Percentiles rank a stretch among this genome's conserved stretches.
These are phyloP conservation scores for Parascotia fuliginaria DNA, from an alignment of 2,888 invertebrate genomes.

Conservation along the genomic window DNA sequence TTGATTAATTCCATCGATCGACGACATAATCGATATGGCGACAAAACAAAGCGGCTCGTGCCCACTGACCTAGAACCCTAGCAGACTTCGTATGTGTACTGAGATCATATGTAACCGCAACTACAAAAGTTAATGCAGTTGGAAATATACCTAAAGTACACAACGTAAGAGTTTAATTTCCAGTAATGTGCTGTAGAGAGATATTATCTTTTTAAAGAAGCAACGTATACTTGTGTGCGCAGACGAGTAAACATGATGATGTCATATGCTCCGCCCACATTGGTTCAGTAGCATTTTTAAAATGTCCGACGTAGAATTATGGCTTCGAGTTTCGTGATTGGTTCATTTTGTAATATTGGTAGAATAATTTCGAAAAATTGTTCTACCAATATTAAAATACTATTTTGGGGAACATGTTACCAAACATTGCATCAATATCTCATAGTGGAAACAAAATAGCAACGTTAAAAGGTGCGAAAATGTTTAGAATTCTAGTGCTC, in stretches of 20 bases:
- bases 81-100: slow-evolving; percentile 54
- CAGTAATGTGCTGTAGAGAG: background rate
- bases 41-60: slow-evolving; percentile 54
- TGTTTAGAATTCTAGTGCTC: no score
- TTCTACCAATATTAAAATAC: background rate
- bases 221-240: slow-evolving; percentile 48
- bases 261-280: slow-evolving; percentile 67
- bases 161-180: slow-evolving; percentile 20
- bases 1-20: slow-evolving; percentile 48
- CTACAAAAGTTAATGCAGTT: background rate
- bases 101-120: slow-evolving; percentile 38
- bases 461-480: background rate
- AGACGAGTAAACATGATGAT: slow-evolving; percentile 65
- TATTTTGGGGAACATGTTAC: background rate
- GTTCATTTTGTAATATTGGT: background rate
- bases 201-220: slow-evolving; percentile 15
- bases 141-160: slow-evolving; percentile 9
- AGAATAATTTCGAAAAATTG: background rate
- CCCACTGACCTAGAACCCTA: slow-evolving; percentile 70
- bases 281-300: slow-evolving; percentile 36
- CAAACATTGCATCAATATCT: background rate
- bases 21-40: slow-evolving; percentile 43
- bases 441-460: no score
- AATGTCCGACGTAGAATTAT: slow-evolving; percentile 22
- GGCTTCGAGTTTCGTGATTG: slow-evolving; percentile 5